Evolutionary conservation across 2,888 invertebrate genomes (phyloP), one percentile per base, ranked within the genome.

Genomic region (Dasysyrphus tricinctus): DNA sequence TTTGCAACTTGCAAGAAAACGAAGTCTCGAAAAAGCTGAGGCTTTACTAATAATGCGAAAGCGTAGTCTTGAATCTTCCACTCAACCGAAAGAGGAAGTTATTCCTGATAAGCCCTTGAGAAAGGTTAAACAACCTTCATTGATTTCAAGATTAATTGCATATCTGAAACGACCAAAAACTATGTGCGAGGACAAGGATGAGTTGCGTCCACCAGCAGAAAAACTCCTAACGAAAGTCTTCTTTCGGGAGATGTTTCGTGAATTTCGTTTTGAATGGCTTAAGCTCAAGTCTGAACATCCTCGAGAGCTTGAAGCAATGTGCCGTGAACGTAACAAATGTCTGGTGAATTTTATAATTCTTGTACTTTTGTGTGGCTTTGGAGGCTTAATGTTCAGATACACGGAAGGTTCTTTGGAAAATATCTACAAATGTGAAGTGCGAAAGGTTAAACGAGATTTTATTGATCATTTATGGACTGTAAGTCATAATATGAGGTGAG

Each of bases 371-470:
- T 96, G 96, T 89, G 97, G 97, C 5, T 93, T 96, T 65, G 97
- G 97, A 1, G 97, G 96, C 0, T 93, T 97, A 65, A 93, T 96
- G 89, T 97, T 97, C 90, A 95, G 96, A 88, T 95, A 96, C 88
- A 95, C 96, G 29, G 98, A 98, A 91, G 97, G 97, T 4, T 95
- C 96, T 2, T 96, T 97, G 89, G 98, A 98, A 90, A 95, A 96
- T 84, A 96, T 96, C 87, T 97, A 96, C 92, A 98, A 98, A 93
- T 97, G 97, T 90, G 96, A 97, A 9, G 96, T 97, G 56, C 96
- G 97, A 89, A 94, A 96, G 89, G 97, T 97, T 0, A 97, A 97
- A 90, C 93, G 97, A 6, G 96, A 97, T 91, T 97, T 98, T 88
- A 95, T 98, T 79, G 97, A 97, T 90, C 94, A 94, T 84, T 93